Evolutionary conservation across 2,797 vertebrate genomes (phyloP).

Genomic region (Fratercula arctica): DNA sequence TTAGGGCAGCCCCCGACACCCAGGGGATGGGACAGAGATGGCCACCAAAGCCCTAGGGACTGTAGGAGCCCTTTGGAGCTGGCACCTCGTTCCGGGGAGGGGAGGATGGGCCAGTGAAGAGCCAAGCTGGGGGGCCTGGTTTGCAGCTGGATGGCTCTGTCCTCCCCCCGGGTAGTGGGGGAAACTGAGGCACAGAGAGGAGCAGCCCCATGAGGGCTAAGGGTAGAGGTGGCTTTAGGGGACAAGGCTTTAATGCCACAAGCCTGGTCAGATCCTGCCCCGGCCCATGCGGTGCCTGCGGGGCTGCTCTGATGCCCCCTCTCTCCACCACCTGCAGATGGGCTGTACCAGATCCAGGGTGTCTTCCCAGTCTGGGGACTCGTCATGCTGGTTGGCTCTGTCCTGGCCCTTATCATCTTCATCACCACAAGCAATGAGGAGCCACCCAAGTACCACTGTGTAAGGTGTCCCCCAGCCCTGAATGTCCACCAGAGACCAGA

Average conservation of each 20-base stretch:
- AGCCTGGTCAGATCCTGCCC: not conserved
- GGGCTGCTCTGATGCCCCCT: not conserved
- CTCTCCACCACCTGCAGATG: conserved; percentile 75
- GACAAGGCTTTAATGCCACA: not conserved
- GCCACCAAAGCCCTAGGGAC: not conserved
- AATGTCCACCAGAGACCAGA: accelerated
- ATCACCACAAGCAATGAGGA: conserved; percentile 84
- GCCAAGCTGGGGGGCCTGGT: no score
- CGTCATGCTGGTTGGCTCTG: conserved; percentile 77
- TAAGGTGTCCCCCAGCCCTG: conserved; percentile 71
- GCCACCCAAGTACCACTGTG: conserved; percentile 87
- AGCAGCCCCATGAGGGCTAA: not conserved
- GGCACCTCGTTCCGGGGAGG: not conserved
- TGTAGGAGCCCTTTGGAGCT: not conserved
- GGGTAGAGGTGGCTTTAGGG: not conserved
- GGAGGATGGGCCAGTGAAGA: not conserved
- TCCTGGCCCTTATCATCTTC: conserved; percentile 83
- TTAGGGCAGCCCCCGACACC: no score
- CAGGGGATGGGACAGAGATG: not conserved
- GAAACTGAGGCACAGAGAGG: not conserved
- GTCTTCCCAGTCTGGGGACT: conserved; percentile 89
- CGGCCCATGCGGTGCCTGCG: not conserved
- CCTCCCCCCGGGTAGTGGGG: not conserved
- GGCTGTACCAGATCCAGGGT: conserved; percentile 83
- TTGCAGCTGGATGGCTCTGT: not conserved